phyloP scores from a whole-genome alignment of 2,888 invertebrate species.

The Acheta domesticus region DNA sequence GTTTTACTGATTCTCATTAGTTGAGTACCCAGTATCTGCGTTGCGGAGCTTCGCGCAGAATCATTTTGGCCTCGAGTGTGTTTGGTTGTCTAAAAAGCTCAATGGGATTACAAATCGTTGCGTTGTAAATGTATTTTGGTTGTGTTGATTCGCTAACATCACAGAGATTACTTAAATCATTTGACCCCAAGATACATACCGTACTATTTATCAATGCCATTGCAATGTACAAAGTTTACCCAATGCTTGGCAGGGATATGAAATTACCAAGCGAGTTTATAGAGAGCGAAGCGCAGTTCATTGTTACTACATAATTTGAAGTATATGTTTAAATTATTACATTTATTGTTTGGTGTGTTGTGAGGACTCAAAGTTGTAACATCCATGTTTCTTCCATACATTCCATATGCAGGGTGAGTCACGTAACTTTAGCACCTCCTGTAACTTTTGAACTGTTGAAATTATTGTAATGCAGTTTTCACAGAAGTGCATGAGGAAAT shows the following conservation, averaged over 20 bases:
- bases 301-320: not conserved
- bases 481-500: no score
- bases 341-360: not conserved
- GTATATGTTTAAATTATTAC: not conserved
- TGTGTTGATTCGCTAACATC: not conserved
- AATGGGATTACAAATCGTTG: not conserved
- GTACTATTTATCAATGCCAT: not conserved
- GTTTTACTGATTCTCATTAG: not conserved
- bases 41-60: not conserved
- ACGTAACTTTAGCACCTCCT: no score
- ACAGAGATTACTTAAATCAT: not conserved
- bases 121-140: constrained; percentile 1
- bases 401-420: not conserved
- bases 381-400: not conserved
- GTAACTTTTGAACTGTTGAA: no score
- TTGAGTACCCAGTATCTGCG: not conserved
- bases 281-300: not conserved
- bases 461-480: no score
- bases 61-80: not conserved
- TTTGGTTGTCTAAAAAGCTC: not conserved
- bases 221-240: not conserved
- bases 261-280: not conserved
- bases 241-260: not conserved
- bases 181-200: not conserved
- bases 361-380: not conserved